Evolutionary conservation across 1,140 invertebrate genomes (phyloP).

Genomic region (Leptonema lineaticorne): DNA sequence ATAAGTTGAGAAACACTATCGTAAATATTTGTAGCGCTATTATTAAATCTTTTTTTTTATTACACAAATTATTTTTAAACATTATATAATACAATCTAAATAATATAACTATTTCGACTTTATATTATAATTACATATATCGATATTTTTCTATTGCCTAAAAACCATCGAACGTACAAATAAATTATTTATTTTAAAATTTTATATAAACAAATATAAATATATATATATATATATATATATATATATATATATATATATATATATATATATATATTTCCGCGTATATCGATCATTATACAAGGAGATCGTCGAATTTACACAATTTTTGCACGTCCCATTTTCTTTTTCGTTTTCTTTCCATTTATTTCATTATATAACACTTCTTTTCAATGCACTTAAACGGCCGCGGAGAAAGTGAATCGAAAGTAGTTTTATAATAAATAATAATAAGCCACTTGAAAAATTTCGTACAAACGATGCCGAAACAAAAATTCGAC

Average conservation of each 20-base stretch:
- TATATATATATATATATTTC: not conserved
- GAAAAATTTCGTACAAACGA: not conserved
- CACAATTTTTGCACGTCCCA: not conserved
- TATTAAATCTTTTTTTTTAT: no score
- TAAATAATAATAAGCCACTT: no score
- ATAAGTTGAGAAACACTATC: no score
- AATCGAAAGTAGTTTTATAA: constrained; percentile 10
- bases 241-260: not conserved
- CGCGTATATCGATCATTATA: not conserved
- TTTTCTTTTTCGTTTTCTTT: not conserved
- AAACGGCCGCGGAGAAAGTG: not conserved
- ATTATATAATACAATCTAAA: not conserved
- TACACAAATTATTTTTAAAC: not conserved
- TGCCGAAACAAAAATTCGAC: not conserved
- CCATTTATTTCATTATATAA: no score
- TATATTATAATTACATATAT: no score
- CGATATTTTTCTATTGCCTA: no score
- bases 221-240: not conserved
- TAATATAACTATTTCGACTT: not conserved
- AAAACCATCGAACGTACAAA: no score
- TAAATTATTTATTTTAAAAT: no score
- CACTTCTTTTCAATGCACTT: not conserved
- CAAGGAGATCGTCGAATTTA: not conserved
- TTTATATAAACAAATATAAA: no score
- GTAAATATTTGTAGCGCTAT: no score